phyloP scores from a whole-genome alignment of 2,113 vertebrate species.

The Sarotherodon lohbergeri region DNA sequence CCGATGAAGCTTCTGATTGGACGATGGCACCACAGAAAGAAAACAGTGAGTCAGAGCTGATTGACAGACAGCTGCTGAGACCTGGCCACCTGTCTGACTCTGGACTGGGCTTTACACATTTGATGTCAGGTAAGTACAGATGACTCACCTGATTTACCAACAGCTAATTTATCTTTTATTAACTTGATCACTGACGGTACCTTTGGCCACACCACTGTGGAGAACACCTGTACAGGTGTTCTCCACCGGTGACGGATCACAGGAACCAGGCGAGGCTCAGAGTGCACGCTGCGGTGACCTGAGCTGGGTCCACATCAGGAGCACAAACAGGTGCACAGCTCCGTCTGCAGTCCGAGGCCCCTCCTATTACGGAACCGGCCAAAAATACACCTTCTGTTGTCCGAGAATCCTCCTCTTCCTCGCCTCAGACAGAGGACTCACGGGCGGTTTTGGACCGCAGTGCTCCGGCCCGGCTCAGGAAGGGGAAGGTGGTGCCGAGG shows the following conservation, averaged over 20 bases:
- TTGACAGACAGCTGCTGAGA: neutral
- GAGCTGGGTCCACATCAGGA: neutral
- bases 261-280: neutral
- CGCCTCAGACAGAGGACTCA: conserved; percentile 72
- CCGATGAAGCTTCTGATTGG: neutral
- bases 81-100: neutral
- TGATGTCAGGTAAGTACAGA: neutral
- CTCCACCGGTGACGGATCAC: neutral
- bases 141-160: neutral
- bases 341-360: neutral
- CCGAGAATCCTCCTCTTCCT: neutral
- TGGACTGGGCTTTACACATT: neutral
- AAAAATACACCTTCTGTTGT: neutral
- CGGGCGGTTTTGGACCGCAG: conserved; percentile 76
- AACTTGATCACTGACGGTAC: neutral
- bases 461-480: conserved; percentile 74
- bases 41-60: neutral
- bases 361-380: neutral
- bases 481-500: conserved; percentile 79
- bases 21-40: neutral
- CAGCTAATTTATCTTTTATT: neutral
- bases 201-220: neutral
- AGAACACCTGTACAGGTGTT: neutral
- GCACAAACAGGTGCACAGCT: neutral
- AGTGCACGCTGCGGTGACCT: neutral